Evolutionary conservation across 2,113 vertebrate genomes (phyloP).

Genomic region (Pseudonaja textilis): DNA sequence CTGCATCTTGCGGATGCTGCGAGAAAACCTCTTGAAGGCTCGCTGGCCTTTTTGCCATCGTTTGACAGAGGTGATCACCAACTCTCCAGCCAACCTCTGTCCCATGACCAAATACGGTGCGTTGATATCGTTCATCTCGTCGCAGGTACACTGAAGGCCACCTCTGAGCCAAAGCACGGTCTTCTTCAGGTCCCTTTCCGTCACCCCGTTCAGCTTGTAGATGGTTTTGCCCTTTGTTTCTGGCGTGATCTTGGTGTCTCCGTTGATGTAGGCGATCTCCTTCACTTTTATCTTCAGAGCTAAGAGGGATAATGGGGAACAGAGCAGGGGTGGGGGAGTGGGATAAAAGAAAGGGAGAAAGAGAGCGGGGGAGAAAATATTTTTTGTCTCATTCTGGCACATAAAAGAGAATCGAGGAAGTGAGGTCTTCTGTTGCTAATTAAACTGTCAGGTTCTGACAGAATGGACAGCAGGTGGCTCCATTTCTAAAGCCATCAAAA

Average conservation of each 20-base stretch:
- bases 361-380: constrained; percentile 39
- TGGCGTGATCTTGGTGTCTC: constrained; percentile 94
- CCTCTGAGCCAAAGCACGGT: constrained; percentile 91
- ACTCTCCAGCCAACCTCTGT: constrained; percentile 89
- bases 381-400: constrained; percentile 47
- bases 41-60: constrained; percentile 96
- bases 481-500: constrained; percentile 73
- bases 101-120: constrained; percentile 97
- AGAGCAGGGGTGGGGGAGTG: constrained; percentile 32
- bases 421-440: constrained; percentile 62
- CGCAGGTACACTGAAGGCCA: constrained; percentile 92
- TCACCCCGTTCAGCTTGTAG: constrained; percentile 93
- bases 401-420: constrained; percentile 59
- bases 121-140: constrained; percentile 97
- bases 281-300: constrained; percentile 98
- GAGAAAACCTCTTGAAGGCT: constrained; percentile 94
- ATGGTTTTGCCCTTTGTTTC: constrained; percentile 97
- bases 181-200: constrained; percentile 89
- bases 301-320: constrained; percentile 56
- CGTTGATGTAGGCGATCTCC: constrained; percentile 96
- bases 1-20: constrained; percentile 95
- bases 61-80: constrained; percentile 96
- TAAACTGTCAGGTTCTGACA: constrained; percentile 64
- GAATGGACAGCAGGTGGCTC: constrained; percentile 71
- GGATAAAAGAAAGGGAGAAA: constrained; percentile 42